Percentiles rank a stretch among this genome's conserved stretches.
Evolutionary conservation across 1,140 invertebrate species (phyloP).

Genomic region (Drosophila rhopaloa): DNA sequence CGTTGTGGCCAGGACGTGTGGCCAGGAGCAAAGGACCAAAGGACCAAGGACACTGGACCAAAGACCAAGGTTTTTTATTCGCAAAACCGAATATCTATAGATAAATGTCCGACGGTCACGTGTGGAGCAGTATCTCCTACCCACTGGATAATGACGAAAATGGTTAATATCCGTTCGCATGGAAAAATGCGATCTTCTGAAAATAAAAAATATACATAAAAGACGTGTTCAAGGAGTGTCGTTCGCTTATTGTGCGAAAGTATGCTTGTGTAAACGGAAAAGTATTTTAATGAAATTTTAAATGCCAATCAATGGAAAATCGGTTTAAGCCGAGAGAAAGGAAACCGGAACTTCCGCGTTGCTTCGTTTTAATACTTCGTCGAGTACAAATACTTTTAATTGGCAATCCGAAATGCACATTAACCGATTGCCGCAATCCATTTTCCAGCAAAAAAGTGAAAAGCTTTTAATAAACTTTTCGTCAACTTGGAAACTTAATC

Average conservation of each 20-base stretch:
- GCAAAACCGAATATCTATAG: constrained; percentile 50
- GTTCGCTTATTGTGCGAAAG: constrained; percentile 2
- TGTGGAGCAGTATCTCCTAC: constrained; percentile 26
- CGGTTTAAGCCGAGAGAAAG: constrained; percentile 14
- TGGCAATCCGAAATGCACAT: constrained; percentile 40
- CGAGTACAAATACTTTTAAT: constrained; percentile 39
- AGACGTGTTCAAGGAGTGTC: constrained; percentile 14
- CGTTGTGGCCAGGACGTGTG: constrained; percentile 32
- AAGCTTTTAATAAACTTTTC: constrained; percentile 44
- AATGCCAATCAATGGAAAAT: constrained; percentile 42
- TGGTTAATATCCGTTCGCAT: constrained; percentile 49
- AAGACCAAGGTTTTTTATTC: constrained; percentile 9
- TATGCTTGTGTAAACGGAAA: constrained; percentile 26
- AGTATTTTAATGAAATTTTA: constrained; percentile 57
- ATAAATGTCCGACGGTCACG: constrained; percentile 32
- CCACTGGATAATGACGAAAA: constrained; percentile 57
- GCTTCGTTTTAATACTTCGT: constrained; percentile 1
- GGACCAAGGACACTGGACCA: constrained; percentile 9
- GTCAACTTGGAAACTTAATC: constrained; percentile 32
- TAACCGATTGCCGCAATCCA: constrained; percentile 44
- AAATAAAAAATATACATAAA: constrained; percentile 18
- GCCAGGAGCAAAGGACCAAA: constrained; percentile 2
- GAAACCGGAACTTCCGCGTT: constrained; percentile 2
- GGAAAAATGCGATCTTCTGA: constrained; percentile 3
- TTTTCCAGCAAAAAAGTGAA: constrained; percentile 21